phyloP scores from a whole-genome alignment of 2,113 vertebrate species.

The Menura novaehollandiae region DNA sequence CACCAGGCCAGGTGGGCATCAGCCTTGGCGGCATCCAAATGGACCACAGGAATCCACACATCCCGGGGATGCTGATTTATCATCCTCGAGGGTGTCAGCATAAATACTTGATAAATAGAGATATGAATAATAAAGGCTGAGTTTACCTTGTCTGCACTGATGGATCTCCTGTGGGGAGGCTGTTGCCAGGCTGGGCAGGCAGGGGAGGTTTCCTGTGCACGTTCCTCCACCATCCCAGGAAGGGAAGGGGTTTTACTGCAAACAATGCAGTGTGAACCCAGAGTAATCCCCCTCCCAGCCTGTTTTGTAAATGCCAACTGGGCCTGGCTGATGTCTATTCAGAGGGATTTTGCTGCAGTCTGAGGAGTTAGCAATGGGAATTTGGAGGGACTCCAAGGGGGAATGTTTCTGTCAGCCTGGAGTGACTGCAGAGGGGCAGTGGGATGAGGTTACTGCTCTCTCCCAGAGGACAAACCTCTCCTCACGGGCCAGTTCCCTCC shows the following conservation, averaged over 20 bases:
- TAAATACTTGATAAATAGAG: neutral
- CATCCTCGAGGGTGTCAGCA: neutral
- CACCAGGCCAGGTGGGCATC: neutral
- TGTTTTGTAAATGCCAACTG: neutral
- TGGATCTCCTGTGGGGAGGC: neutral
- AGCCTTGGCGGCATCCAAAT: neutral
- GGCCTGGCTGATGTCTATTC: neutral
- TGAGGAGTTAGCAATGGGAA: neutral
- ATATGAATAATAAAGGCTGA: neutral
- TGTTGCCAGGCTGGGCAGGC: neutral
- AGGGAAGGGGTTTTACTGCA: neutral
- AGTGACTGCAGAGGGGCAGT: neutral
- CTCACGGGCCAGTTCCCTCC: neutral
- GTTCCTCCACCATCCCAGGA: neutral
- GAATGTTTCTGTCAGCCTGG: neutral
- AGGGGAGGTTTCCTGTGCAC: neutral
- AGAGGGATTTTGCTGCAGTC: slow-evolving; percentile 17
- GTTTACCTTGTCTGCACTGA: neutral
- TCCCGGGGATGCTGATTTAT: neutral
- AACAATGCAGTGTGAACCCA: neutral
- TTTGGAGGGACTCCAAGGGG: slow-evolving; percentile 41
- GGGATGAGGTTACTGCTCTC: neutral
- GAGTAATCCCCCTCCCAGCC: neutral
- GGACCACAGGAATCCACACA: neutral
- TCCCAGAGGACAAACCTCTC: neutral